These are phyloP conservation scores for Brachirus orientalis DNA, from an alignment of 2,113 vertebrate genomes.

Conservation along the genomic window DNA sequence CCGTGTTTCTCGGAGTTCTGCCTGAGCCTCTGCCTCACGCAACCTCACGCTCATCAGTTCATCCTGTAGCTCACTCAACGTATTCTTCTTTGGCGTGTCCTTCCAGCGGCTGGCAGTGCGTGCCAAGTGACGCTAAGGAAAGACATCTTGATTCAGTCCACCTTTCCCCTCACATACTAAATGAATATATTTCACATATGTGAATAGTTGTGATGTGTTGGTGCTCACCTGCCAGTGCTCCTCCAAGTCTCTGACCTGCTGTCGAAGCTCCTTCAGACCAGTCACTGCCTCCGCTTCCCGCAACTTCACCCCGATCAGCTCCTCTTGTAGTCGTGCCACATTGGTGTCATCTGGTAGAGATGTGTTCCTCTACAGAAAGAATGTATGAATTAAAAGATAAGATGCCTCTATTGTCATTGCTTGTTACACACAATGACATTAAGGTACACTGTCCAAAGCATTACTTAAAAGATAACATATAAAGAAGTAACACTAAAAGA, in stretches of 20 bases:
- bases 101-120: slow-evolving; percentile 95
- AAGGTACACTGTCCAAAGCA: too few species aligned
- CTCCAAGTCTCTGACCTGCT: slow-evolving; percentile 93
- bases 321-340: slow-evolving; percentile 94
- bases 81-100: slow-evolving; percentile 91
- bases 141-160: not conserved
- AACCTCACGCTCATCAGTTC: slow-evolving; percentile 95
- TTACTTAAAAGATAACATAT: too few species aligned
- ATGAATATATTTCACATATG: not conserved
- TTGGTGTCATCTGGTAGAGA: slow-evolving; percentile 97
- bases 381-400: too few species aligned
- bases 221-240: slow-evolving; percentile 96
- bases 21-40: slow-evolving; percentile 94
- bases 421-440: too few species aligned
- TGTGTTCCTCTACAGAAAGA: slow-evolving; percentile 86
- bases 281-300: slow-evolving; percentile 94
- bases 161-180: not conserved
- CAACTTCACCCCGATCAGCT: slow-evolving; percentile 94
- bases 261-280: slow-evolving; percentile 92
- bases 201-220: not conserved
- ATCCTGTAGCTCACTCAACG: slow-evolving; percentile 92
- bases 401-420: too few species aligned
- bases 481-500: too few species aligned
- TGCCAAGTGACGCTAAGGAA: slow-evolving; percentile 88
- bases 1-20: slow-evolving; percentile 90